Percentiles rank a stretch among this genome's conserved stretches.
phyloP scores from a whole-genome alignment of 2,797 vertebrate species.

The Craterocephalus amniculus region DNA sequence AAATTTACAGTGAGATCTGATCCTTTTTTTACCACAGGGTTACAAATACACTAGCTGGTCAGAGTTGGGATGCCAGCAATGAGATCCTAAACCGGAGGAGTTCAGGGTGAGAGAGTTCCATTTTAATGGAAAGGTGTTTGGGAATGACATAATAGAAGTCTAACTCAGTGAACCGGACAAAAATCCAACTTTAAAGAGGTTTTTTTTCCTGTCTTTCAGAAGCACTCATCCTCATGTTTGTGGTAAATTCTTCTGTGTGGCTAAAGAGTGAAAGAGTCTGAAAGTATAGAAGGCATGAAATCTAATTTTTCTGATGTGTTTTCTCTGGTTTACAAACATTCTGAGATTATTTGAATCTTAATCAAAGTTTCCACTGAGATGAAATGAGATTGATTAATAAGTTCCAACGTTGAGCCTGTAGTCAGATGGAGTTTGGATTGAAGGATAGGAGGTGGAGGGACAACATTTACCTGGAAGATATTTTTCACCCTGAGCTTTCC shows the following conservation, averaged over 20 bases:
- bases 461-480: conserved; percentile 18
- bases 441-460: neutral
- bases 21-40: conserved; percentile 44
- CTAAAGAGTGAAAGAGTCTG: conserved; percentile 8
- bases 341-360: conserved; percentile 13
- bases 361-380: conserved; percentile 26
- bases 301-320: conserved; percentile 34
- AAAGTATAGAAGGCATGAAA: conserved; percentile 21
- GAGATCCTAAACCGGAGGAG: conserved; percentile 41
- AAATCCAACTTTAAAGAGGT: conserved; percentile 36
- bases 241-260: conserved; percentile 21
- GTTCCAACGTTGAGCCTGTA: conserved; percentile 10
- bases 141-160: conserved; percentile 51
- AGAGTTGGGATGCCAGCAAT: conserved; percentile 47
- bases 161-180: conserved; percentile 42
- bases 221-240: conserved; percentile 24
- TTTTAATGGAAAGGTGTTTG: conserved; percentile 34
- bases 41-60: conserved; percentile 41
- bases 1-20: conserved; percentile 27
- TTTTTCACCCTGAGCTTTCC: conserved; percentile 32
- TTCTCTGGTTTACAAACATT: neutral
- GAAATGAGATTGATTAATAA: conserved; percentile 14
- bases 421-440: neutral
- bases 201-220: conserved; percentile 18
- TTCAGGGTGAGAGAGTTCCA: conserved; percentile 40